Conservation (phyloP, 2,888 invertebrate species). For the Plemyria rubiginata region DNA sequence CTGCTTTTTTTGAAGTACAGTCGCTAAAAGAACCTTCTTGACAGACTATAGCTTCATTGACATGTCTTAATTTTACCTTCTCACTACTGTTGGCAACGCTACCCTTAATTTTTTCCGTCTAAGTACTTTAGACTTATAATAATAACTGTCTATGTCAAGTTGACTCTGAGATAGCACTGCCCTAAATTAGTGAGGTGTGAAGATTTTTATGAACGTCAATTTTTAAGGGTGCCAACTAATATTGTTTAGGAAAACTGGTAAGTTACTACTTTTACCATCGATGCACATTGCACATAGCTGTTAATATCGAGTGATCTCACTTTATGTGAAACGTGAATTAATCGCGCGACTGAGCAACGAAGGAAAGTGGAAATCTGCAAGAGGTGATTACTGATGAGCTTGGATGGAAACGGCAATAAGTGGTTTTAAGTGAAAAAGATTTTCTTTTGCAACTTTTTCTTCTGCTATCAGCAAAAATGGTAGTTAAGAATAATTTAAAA, state of each 20-base stretch:
- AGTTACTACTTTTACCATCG: too few relatives aligned
- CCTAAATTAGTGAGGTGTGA: too few relatives aligned
- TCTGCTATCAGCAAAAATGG: background rate
- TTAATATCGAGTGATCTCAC: constrained; percentile 31
- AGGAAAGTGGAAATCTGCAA: constrained; percentile 70
- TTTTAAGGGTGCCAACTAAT: too few relatives aligned
- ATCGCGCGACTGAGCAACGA: constrained; percentile 66
- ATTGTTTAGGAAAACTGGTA: too few relatives aligned
- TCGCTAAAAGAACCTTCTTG: background rate
- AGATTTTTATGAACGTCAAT: too few relatives aligned
- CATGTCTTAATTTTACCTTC: background rate
- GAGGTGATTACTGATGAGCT: constrained; percentile 46
- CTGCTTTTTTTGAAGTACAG: constrained; percentile 1
- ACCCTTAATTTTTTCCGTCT: too few relatives aligned
- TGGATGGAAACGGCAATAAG: constrained; percentile 27
- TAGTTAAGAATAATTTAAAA: too few relatives aligned
- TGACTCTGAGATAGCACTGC: too few relatives aligned
- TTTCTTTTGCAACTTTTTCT: constrained; percentile 15
- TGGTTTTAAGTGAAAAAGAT: constrained; percentile 14
- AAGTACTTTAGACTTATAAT: background rate
- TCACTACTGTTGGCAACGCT: too few relatives aligned
- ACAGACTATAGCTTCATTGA: background rate
- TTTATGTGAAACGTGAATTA: constrained; percentile 64
- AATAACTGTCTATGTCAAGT: too few relatives aligned
- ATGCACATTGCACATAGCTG: background rate